Percentiles rank a stretch among this genome's conserved stretches.
These are phyloP conservation scores for Oryzias curvinotus DNA, from an alignment of 2,113 vertebrate genomes.

Conservation along the genomic window DNA sequence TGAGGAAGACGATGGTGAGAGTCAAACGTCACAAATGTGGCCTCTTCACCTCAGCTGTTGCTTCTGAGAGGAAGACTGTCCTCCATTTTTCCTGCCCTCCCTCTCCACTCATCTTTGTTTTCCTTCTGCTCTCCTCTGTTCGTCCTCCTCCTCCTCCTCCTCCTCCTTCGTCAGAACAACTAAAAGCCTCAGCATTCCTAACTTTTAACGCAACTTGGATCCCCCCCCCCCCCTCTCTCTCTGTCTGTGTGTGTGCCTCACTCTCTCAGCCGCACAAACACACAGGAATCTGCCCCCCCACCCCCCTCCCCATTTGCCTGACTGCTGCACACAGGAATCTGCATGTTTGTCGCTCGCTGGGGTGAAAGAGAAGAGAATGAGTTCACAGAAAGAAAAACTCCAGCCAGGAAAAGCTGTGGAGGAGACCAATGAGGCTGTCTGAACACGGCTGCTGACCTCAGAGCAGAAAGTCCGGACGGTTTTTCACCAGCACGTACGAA, in stretches of 20 bases:
- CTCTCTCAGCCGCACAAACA: conserved; percentile 40
- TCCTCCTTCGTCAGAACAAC: conserved; percentile 49
- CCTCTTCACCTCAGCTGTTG: too few species aligned
- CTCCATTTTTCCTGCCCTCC: not conserved
- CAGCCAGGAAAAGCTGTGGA: not conserved
- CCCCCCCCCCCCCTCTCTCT: too few species aligned
- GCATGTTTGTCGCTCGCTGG: conserved; percentile 22
- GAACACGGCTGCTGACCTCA: not conserved
- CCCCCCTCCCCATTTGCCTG: conserved; percentile 17
- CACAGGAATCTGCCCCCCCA: conserved; percentile 46
- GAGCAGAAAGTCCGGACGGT: too few species aligned
- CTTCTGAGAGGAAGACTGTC: not conserved
- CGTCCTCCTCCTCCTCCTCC: conserved; percentile 24
- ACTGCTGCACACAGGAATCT: conserved; percentile 45
- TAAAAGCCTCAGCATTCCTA: conserved; percentile 70
- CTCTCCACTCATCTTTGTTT: conserved; percentile 2
- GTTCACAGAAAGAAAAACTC: conserved; percentile 52
- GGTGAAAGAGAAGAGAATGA: conserved; percentile 51
- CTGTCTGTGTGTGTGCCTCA: not conserved
- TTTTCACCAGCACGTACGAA: too few species aligned
- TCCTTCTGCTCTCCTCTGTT: conserved; percentile 8
- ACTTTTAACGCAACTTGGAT: conserved; percentile 69
- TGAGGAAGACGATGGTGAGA: too few species aligned
- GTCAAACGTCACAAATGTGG: too few species aligned
- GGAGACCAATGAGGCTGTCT: not conserved